These are phyloP conservation scores for Rhynchomys soricoides DNA, from an alignment of 2,113 vertebrate genomes.

Conservation along the genomic window DNA sequence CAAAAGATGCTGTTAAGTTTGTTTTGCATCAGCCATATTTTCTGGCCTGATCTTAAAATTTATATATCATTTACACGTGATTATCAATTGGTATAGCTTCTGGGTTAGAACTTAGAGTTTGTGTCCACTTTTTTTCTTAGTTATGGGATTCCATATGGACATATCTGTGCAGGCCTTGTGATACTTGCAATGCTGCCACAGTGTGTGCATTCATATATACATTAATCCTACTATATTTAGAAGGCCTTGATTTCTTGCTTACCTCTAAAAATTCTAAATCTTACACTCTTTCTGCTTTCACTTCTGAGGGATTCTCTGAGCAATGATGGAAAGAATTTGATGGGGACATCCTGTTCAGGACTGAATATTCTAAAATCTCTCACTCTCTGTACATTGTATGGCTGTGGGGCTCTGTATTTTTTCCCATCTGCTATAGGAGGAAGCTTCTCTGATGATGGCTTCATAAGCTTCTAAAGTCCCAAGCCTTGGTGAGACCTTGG, in stretches of 20 bases:
- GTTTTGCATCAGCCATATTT: background rate
- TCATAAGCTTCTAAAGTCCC: no score
- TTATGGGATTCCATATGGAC: background rate
- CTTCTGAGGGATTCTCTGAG: background rate
- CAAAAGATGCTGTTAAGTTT: background rate
- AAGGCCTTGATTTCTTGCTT: background rate
- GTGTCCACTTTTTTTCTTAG: background rate
- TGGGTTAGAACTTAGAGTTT: background rate
- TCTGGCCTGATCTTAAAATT: background rate
- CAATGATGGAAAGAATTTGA: background rate
- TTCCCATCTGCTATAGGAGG: background rate
- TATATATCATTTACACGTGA: background rate
- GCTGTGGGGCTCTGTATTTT: background rate
- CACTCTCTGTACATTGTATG: background rate
- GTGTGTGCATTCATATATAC: background rate
- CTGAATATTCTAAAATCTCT: background rate
- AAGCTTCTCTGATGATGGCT: background rate
- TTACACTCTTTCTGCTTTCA: background rate
- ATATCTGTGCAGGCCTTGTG: background rate
- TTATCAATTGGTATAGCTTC: background rate
- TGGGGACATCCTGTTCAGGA: background rate
- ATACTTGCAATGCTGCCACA: background rate
- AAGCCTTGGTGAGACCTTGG: no score
- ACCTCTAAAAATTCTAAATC: no score
- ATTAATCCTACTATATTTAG: background rate